phyloP scores from a whole-genome alignment of 2,797 vertebrate species.

The Eurystomus glaucurus region DNA sequence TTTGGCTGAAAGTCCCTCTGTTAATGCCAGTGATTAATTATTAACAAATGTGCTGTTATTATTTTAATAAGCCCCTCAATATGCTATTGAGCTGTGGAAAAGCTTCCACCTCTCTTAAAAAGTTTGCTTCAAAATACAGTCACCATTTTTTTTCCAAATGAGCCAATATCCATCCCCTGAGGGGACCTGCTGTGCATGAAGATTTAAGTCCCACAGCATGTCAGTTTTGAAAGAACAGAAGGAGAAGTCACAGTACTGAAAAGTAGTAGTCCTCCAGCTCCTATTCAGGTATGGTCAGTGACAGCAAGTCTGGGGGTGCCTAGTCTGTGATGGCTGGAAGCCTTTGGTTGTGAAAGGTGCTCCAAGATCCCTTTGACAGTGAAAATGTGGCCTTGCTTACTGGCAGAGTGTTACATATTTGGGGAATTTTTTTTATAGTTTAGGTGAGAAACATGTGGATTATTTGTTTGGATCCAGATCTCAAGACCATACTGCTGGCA shows the following conservation, averaged over 20 bases:
- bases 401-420: neutral
- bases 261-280: neutral
- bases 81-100: constrained; percentile 2
- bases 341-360: neutral
- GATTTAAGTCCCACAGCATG: rapidly evolving
- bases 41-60: constrained; percentile 45
- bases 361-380: neutral
- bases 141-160: neutral
- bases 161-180: neutral
- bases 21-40: constrained; percentile 48
- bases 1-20: neutral
- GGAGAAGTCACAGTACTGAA: neutral
- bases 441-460: neutral
- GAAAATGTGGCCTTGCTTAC: neutral
- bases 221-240: rapidly evolving
- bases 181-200: rapidly evolving
- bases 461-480: neutral
- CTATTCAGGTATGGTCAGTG: neutral
- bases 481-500: rapidly evolving
- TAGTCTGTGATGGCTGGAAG: rapidly evolving
- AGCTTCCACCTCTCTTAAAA: neutral
- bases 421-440: rapidly evolving
- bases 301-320: neutral
- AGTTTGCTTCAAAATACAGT: neutral
- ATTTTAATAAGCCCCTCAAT: constrained; percentile 45